Percentiles rank a stretch among this genome's conserved stretches.
These are phyloP conservation scores for Leucopsar rothschildi DNA, from an alignment of 2,113 vertebrate genomes.

Conservation along the genomic window DNA sequence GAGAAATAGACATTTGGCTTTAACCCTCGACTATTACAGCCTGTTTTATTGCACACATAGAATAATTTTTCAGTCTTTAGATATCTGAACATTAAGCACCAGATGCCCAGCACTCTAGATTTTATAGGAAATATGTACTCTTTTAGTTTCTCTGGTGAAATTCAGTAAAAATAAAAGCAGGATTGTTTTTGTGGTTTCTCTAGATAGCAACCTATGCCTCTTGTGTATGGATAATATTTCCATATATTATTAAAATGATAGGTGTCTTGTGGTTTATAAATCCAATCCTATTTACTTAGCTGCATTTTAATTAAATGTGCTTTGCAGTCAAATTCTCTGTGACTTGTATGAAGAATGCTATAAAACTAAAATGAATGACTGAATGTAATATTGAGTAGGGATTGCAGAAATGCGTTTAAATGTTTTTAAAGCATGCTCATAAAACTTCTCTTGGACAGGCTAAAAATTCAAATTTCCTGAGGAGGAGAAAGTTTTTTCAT, in stretches of 20 bases:
- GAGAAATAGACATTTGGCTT: neutral
- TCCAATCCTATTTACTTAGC: constrained; percentile 44
- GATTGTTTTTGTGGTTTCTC: neutral
- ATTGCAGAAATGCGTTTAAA: constrained; percentile 30
- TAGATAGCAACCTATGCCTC: neutral
- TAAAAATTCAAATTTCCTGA: constrained; percentile 41
- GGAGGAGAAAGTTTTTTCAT: neutral
- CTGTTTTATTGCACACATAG: neutral
- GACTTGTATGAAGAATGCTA: neutral
- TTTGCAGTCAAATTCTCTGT: constrained; percentile 7
- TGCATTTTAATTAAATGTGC: constrained; percentile 50
- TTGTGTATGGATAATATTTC: neutral
- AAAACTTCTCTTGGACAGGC: constrained; percentile 31
- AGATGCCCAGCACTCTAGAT: neutral
- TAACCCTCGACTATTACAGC: neutral
- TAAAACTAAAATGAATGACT: constrained; percentile 42
- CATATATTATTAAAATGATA: constrained; percentile 34
- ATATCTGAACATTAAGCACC: neutral
- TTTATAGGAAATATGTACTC: neutral
- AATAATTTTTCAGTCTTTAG: neutral
- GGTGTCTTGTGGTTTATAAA: constrained; percentile 40
- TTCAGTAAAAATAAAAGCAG: neutral
- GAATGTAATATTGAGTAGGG: constrained; percentile 5
- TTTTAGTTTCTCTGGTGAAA: neutral
- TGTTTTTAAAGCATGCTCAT: constrained; percentile 26